Conservation (phyloP, 2,113 vertebrate genomes). For the Malurus melanocephalus region DNA sequence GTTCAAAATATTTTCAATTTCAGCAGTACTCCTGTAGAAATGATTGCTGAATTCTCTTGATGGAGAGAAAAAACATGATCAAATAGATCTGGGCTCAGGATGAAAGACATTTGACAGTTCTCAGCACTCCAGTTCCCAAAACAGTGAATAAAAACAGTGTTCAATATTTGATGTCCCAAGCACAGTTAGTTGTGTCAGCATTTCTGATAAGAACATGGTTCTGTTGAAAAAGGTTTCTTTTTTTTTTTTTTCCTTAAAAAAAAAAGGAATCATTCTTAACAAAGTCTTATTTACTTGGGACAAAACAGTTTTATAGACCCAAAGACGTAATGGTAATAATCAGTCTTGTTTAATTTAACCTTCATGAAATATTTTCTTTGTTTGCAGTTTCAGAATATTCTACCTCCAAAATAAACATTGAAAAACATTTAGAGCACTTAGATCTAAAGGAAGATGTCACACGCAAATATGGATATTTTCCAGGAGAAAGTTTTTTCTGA, state of each 20-base stretch:
- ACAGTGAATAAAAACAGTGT: neutral
- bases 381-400: neutral
- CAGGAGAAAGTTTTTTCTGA: neutral
- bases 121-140: neutral
- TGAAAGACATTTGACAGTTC: neutral
- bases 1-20: neutral
- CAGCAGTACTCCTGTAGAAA: neutral
- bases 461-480: neutral
- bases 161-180: neutral
- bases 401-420: neutral
- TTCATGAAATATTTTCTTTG: neutral
- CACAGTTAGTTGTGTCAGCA: neutral
- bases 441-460: neutral
- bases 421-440: neutral
- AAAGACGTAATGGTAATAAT: neutral
- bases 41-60: neutral
- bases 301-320: neutral
- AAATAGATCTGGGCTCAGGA: neutral
- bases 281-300: neutral
- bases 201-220: neutral
- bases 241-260: neutral
- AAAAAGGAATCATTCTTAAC: neutral
- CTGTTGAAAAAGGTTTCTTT: neutral
- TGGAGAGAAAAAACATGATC: neutral
- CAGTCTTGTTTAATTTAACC: neutral